A percentile compares a stretch with the other conserved stretches of the same genome.
Evolutionary conservation across 2,888 invertebrate genomes (phyloP).

Genomic region (Cephus spinipes): DNA sequence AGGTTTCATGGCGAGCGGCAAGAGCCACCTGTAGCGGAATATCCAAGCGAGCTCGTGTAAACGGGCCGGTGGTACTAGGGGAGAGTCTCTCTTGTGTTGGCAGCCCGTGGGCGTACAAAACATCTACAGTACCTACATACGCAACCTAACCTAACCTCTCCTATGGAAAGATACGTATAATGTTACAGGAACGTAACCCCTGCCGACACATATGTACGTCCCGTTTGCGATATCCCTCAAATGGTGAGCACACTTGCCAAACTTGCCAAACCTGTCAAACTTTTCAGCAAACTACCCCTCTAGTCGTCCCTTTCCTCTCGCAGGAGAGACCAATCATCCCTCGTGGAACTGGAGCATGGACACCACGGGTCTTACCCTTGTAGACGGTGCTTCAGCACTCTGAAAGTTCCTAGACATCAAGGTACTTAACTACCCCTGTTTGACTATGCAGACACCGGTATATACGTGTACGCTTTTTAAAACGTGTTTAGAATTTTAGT

Average conservation of each 20-base stretch:
- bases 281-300: background rate
- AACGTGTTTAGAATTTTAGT: background rate
- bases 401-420: background rate
- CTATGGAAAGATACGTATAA: background rate
- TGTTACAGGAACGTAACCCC: background rate
- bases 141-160: background rate
- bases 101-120: conserved; percentile 32
- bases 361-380: background rate
- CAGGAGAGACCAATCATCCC: background rate
- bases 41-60: conserved; percentile 48
- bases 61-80: conserved; percentile 48
- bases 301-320: background rate
- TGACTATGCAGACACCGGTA: background rate
- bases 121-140: background rate
- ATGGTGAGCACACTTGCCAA: background rate
- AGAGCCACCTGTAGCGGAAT: conserved; percentile 50
- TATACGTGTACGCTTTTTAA: background rate
- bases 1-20: conserved; percentile 31
- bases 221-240: background rate
- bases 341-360: background rate
- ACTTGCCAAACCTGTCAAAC: background rate
- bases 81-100: conserved; percentile 39
- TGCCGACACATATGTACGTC: background rate
- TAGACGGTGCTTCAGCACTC: background rate
- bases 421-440: background rate